Percentiles rank a stretch among this genome's conserved stretches.
phyloP scores from a whole-genome alignment of 2,797 vertebrate genomes.

The Gastrophryne carolinensis region DNA sequence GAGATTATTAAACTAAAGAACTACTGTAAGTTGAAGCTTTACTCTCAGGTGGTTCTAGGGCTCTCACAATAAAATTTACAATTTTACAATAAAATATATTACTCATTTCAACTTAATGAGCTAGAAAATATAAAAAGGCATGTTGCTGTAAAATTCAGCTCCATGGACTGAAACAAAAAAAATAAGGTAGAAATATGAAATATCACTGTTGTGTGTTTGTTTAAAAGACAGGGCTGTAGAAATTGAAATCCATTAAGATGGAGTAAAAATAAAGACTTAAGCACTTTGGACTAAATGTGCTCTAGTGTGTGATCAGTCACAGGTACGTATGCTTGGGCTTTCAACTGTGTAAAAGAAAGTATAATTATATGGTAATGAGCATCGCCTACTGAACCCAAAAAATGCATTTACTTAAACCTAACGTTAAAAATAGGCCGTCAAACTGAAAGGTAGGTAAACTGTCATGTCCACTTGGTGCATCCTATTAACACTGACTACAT shows the following conservation, averaged over 20 bases:
- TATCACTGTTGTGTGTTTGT: not conserved
- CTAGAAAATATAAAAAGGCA: not conserved
- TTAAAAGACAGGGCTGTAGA: not conserved
- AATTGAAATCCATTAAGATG: conserved; percentile 2
- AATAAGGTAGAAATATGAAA: not conserved
- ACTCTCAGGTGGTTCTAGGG: conserved; percentile 5
- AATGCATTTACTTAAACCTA: too few species aligned
- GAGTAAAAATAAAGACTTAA: conserved; percentile 3
- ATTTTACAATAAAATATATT: not conserved
- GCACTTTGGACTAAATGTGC: conserved; percentile 10
- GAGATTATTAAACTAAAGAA: conserved; percentile 40
- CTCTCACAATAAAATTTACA: not conserved
- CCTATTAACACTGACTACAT: too few species aligned
- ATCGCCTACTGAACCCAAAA: too few species aligned
- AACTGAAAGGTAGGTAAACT: too few species aligned
- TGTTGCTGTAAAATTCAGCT: not conserved
- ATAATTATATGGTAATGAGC: too few species aligned
- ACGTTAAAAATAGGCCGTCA: too few species aligned
- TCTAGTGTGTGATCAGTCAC: conserved; percentile 19
- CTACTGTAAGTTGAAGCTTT: conserved; percentile 27
- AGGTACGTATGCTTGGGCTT: too few species aligned
- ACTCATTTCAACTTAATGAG: not conserved
- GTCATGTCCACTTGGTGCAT: too few species aligned
- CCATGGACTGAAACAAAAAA: not conserved
- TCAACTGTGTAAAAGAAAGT: too few species aligned